These are phyloP conservation scores for Cinara cedri DNA, from an alignment of 2,888 invertebrate genomes.

Conservation along the genomic window DNA sequence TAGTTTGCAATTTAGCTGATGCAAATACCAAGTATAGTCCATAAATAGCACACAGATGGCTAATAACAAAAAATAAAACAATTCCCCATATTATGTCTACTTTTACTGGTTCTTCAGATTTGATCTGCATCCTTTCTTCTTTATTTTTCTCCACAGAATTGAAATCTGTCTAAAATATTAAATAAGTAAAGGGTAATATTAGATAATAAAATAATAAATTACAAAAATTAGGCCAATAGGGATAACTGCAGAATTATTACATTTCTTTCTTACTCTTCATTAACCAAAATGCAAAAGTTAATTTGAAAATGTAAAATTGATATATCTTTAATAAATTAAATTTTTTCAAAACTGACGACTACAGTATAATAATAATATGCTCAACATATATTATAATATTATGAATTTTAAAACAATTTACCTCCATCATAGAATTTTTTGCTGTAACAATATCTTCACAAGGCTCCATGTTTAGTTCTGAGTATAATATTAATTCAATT, in stretches of 20 bases:
- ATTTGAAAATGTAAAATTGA: too few relatives aligned
- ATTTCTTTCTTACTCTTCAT: too few relatives aligned
- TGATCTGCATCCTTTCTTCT: constrained; percentile 5
- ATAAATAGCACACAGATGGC: constrained; percentile 66
- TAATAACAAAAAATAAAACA: constrained; percentile 37
- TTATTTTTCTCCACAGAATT: constrained; percentile 22
- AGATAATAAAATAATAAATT: neutral
- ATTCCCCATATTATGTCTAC: constrained; percentile 33
- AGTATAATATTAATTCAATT: neutral
- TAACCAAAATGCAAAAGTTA: neutral
- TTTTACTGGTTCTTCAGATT: neutral
- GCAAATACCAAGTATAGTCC: constrained; percentile 63
- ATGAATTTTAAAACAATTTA: neutral
- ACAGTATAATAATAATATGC: too few relatives aligned
- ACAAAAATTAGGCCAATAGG: neutral
- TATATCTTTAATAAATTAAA: too few relatives aligned
- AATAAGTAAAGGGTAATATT: neutral
- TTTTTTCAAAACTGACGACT: too few relatives aligned
- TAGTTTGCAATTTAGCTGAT: constrained; percentile 62
- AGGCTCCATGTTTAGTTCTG: neutral
- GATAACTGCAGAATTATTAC: neutral
- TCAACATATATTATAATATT: too few relatives aligned
- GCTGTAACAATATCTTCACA: too few relatives aligned
- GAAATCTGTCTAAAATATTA: constrained; percentile 20
- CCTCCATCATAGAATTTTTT: constrained; percentile 21